These are phyloP conservation scores for Phortica variegata DNA, from an alignment of 1,140 invertebrate genomes.

Conservation along the genomic window DNA sequence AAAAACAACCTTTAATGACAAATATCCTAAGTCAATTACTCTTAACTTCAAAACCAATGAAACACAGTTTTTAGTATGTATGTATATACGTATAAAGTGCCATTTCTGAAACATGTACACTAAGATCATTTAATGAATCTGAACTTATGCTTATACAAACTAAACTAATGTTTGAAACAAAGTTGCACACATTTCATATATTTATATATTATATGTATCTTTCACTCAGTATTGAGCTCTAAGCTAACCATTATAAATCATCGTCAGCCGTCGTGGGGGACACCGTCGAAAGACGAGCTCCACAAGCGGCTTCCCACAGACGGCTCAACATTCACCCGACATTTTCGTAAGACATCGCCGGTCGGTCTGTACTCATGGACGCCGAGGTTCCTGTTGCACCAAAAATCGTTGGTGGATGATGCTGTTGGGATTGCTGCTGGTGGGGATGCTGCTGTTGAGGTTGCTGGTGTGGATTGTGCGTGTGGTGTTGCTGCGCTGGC, in stretches of 20 bases:
- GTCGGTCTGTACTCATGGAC: constrained; percentile 40
- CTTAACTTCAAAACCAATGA: too few species aligned
- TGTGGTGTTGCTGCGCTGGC: constrained; percentile 35
- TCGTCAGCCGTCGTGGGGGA: constrained; percentile 48
- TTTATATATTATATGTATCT: too few species aligned
- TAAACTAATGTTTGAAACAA: constrained; percentile 32
- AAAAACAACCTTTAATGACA: too few species aligned
- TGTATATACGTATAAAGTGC: too few species aligned
- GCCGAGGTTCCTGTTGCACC: constrained; percentile 24
- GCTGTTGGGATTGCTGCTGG: constrained; percentile 30
- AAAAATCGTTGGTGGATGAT: constrained; percentile 41
- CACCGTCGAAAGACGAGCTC: constrained; percentile 46
- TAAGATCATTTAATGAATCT: constrained; percentile 31
- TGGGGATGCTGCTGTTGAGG: constrained; percentile 32
- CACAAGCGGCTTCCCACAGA: constrained; percentile 55
- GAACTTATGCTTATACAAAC: constrained; percentile 21
- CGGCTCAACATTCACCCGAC: constrained; percentile 56
- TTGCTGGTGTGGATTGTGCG: constrained; percentile 43
- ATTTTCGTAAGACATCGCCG: constrained; percentile 52
- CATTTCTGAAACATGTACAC: constrained; percentile 24
- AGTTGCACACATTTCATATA: constrained; percentile 25
- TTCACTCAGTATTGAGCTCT: too few species aligned
- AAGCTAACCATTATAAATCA: too few species aligned
- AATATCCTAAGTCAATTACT: too few species aligned
- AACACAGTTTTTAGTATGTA: too few species aligned